Percentiles rank a stretch among this genome's conserved stretches.
Evolutionary conservation across 30 jellyfish, hydroid and myxozoan species (phyloP).

Genomic region (Haliclystus octoradiatus): DNA sequence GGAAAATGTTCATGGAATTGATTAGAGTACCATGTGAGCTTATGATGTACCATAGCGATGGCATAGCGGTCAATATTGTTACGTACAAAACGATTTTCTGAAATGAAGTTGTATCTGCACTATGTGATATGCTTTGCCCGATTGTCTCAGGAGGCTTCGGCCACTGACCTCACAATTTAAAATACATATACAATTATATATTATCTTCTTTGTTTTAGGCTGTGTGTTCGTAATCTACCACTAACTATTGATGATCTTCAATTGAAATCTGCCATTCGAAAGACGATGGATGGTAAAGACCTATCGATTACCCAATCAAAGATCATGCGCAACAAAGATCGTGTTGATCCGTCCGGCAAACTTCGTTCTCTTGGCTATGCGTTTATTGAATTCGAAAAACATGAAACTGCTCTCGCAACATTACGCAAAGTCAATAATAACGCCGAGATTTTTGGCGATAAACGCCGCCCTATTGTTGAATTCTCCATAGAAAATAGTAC

Average conservation of each 20-base stretch:
- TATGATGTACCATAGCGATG: too few relatives aligned
- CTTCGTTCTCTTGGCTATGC: conserved; percentile 84
- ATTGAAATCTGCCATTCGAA: conserved; percentile 13
- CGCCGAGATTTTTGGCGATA: conserved; percentile 60
- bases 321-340: conserved; percentile 80
- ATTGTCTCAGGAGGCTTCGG: too few relatives aligned
- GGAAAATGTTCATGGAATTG: too few relatives aligned
- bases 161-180: too few relatives aligned
- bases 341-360: conserved; percentile 51
- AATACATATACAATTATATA: too few relatives aligned
- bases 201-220: conserved; percentile 26
- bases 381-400: conserved; percentile 64
- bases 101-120: too few relatives aligned
- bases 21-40: too few relatives aligned
- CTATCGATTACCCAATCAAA: conserved; percentile 23
- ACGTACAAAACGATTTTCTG: too few relatives aligned
- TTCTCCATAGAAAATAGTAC: conserved; percentile 77
- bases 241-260: conserved; percentile 33
- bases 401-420: conserved; percentile 59
- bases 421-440: conserved; percentile 68
- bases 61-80: too few relatives aligned
- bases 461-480: conserved; percentile 81
- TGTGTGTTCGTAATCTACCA: conserved; percentile 86
- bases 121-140: too few relatives aligned
- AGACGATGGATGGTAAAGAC: conserved; percentile 15